phyloP scores from a whole-genome alignment of 2,113 vertebrate genomes.

The Colossoma macropomum region DNA sequence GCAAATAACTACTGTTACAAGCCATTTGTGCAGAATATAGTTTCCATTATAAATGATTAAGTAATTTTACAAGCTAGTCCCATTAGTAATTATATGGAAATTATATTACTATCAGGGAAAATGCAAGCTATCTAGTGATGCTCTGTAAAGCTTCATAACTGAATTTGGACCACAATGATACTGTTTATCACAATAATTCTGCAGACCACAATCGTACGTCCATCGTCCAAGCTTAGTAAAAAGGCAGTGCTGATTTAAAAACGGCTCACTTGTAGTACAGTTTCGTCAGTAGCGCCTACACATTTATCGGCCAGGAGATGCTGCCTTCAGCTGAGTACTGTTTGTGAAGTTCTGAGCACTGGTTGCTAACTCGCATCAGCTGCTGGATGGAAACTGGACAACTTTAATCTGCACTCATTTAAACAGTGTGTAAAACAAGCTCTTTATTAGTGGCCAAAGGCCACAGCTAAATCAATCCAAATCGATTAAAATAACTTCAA shows the following conservation, averaged over 20 bases:
- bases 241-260: neutral
- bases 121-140: too few relatives aligned
- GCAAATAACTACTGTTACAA: too few relatives aligned
- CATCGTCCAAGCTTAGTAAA: neutral
- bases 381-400: neutral
- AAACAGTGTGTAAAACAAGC: neutral
- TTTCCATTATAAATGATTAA: too few relatives aligned
- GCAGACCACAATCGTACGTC: too few relatives aligned
- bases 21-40: too few relatives aligned
- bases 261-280: neutral
- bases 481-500: constrained; percentile 3
- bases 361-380: constrained; percentile 26
- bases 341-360: neutral
- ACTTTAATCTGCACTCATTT: neutral
- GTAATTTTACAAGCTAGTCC: too few relatives aligned
- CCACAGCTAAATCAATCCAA: neutral
- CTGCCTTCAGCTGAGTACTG: constrained; percentile 16
- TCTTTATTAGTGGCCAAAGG: constrained; percentile 17
- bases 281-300: neutral
- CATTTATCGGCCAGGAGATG: neutral
- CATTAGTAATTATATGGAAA: too few relatives aligned
- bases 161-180: too few relatives aligned
- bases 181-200: too few relatives aligned
- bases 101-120: too few relatives aligned
- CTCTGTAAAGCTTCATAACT: too few relatives aligned